Evolutionary conservation across 2,797 vertebrate species (phyloP), one percentile per base, ranked within the genome.

Genomic region (Onychomys leucogaster): DNA sequence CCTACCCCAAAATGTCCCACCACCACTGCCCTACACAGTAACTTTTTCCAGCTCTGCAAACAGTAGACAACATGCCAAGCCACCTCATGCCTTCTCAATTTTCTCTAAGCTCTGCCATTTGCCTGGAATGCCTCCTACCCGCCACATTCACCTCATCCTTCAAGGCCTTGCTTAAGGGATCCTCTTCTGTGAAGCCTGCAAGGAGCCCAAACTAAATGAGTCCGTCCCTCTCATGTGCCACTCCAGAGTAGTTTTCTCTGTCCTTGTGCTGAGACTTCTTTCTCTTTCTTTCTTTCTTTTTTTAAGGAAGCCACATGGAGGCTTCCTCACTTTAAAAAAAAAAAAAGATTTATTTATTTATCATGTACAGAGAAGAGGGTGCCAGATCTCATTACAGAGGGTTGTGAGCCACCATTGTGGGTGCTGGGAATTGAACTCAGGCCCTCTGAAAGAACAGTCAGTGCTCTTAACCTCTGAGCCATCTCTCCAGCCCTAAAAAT

Each of bases 71-170:
- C 43, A n/a, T 63, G 46, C 85, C 55, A 52, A 69, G 78, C 69
- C 89, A 77, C 82, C 76, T 92, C n/a, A 41, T 69, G 46, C 55
- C 77, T 96, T 82, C 85, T 80, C 90, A 65, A 80, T 78, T 94
- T 90, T 78, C 90, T 77, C 92, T 21, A 82, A 61, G 65, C 63
- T 69, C 61, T 49, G 94, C 81, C 76, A 73, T 92, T 95, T 94
- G 76, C 96, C 88, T 92, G 57, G 84, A 82, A 65, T 95, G 92
- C n/a, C 52, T 59, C 81, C 77, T 43, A 37, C 90, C 92, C 37
- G 61, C 27, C 95, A n/a, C 37, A 85, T 14, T 93, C 97, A 94
- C 90, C 85, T 97, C 92, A 94, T 88, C 92, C 97, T 89, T 94
- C 88, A 95, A 90, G 77, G 90, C 90, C 92, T 94, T 37, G 89